Conservation (phyloP, 2,113 vertebrate species). For the Ictidomys tridecemlineatus region DNA sequence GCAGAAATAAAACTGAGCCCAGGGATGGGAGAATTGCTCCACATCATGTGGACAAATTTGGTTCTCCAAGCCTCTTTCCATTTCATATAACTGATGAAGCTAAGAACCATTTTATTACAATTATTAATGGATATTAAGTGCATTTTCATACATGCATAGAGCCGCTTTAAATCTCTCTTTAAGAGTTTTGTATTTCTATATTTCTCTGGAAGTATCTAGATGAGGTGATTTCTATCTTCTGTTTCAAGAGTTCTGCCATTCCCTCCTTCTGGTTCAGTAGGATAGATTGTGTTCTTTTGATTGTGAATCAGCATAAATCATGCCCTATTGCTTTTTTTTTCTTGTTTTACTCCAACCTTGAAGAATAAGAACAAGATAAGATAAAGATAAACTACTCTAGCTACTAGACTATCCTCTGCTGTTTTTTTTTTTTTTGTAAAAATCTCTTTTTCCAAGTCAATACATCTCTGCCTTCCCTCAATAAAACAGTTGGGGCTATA, state of each 20-base stretch:
- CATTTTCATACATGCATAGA: background rate
- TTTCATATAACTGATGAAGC: background rate
- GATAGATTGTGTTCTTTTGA: background rate
- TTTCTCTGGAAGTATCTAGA: background rate
- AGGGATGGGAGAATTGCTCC: background rate
- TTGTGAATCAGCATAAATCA: background rate
- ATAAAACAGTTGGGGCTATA: constrained; percentile 43
- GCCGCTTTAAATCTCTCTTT: background rate
- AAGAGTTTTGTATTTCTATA: background rate
- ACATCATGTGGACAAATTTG: background rate
- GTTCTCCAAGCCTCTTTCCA: background rate
- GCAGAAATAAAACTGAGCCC: background rate
- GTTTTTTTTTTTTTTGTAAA: constrained; percentile 44
- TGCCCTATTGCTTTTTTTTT: background rate
- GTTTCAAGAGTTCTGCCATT: background rate
- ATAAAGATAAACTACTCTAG: constrained; percentile 5
- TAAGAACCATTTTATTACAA: background rate
- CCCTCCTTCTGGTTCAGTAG: background rate
- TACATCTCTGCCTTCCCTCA: constrained; percentile 39
- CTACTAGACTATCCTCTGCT: background rate
- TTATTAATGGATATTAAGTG: background rate
- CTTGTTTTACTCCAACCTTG: constrained; percentile 5
- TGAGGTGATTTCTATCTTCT: background rate
- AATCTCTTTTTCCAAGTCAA: constrained; percentile 56
- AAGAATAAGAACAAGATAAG: constrained; percentile 48